These are phyloP conservation scores for Microcebus jonahi DNA, from an alignment of 2,113 vertebrate genomes.

Conservation along the genomic window DNA sequence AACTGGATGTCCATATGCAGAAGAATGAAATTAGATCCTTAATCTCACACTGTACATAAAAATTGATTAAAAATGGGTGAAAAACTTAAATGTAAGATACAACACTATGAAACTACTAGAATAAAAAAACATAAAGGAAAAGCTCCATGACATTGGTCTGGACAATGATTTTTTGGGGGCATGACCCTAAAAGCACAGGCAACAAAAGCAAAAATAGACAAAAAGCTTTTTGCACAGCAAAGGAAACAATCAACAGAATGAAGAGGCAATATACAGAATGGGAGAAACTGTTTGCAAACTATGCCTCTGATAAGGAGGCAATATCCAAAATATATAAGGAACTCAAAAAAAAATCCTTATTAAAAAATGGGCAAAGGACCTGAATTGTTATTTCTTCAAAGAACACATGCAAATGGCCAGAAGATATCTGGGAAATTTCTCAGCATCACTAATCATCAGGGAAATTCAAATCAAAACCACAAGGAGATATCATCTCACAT, in stretches of 20 bases:
- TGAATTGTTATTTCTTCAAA: background rate
- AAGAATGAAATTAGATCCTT: background rate
- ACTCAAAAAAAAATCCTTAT: background rate
- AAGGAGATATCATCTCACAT: background rate
- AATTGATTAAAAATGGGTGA: background rate
- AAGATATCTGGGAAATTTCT: background rate
- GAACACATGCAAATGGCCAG: background rate
- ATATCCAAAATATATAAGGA: background rate
- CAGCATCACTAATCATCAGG: background rate
- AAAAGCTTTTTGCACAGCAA: background rate
- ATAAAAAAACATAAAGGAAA: background rate
- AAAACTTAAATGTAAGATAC: background rate
- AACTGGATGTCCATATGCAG: background rate
- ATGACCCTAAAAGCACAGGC: background rate
- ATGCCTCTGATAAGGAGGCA: background rate
- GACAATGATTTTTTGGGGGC: background rate
- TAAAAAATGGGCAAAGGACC: background rate
- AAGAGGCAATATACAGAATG: background rate
- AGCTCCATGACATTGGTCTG: background rate
- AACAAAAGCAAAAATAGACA: background rate
- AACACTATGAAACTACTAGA: background rate
- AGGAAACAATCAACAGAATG: background rate
- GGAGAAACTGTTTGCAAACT: background rate
- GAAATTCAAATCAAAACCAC: background rate
- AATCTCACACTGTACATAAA: background rate